These are phyloP conservation scores for Griposia aprilina DNA, from an alignment of 2,888 invertebrate species.

Conservation along the genomic window DNA sequence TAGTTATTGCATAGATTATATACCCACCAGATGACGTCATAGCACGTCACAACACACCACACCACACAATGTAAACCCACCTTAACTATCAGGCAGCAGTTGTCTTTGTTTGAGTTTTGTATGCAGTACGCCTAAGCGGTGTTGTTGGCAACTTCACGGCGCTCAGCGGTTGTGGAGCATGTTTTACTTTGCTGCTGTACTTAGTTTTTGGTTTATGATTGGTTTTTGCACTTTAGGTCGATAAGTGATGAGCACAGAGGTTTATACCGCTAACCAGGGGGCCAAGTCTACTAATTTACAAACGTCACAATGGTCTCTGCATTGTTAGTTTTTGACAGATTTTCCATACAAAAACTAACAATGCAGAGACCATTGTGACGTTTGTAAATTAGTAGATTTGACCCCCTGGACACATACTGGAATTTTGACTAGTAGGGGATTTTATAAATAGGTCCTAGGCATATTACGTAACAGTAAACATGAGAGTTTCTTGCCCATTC, in stretches of 20 bases:
- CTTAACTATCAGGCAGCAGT: background rate
- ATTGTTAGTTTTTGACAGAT: too few species aligned
- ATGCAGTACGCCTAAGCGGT: constrained; percentile 55
- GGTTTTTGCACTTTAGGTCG: constrained; percentile 2
- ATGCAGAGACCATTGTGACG: too few species aligned
- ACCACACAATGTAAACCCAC: background rate
- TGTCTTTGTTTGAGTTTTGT: constrained; percentile 50
- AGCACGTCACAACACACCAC: background rate
- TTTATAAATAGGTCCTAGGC: background rate
- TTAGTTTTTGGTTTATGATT: constrained; percentile 37
- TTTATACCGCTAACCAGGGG: background rate
- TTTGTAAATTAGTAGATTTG: too few species aligned
- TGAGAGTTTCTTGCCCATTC: background rate
- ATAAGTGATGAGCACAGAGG: background rate
- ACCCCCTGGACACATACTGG: background rate
- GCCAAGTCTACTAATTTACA: too few species aligned
- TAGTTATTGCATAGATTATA: too few species aligned
- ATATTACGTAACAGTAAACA: background rate
- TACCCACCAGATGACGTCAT: background rate
- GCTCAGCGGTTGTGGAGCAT: background rate
- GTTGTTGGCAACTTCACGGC: constrained; percentile 39
- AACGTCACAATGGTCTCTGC: too few species aligned
- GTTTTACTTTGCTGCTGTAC: constrained; percentile 10
- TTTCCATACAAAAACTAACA: too few species aligned
- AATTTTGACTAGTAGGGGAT: too few species aligned